These are phyloP conservation scores for Valencia hispanica DNA, from an alignment of 2,797 vertebrate genomes.

Conservation along the genomic window DNA sequence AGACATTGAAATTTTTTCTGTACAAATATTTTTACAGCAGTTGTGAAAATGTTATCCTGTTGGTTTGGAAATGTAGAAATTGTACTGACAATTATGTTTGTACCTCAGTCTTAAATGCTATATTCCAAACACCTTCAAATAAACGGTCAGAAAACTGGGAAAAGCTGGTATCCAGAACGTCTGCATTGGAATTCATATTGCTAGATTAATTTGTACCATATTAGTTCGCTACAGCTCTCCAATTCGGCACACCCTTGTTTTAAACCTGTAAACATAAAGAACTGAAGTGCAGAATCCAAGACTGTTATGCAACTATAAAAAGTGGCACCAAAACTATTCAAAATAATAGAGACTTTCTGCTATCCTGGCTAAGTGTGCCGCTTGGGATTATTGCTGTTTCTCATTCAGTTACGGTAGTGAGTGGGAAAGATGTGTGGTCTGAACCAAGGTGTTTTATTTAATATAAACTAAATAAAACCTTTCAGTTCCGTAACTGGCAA, in stretches of 20 bases:
- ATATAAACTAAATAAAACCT: neutral
- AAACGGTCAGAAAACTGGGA: no score
- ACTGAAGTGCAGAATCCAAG: neutral
- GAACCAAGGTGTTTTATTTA: neutral
- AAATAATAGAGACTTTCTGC: neutral
- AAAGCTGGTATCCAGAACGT: no score
- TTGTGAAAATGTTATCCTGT: no score
- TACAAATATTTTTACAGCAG: no score
- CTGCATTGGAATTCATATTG: neutral
- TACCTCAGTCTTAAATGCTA: no score
- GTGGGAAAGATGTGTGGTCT: neutral
- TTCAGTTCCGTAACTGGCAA: neutral
- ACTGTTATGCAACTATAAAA: neutral
- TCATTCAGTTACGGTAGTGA: neutral
- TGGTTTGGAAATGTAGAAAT: no score
- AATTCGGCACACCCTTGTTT: neutral
- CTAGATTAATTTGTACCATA: neutral
- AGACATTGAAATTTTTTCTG: no score
- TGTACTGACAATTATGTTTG: no score
- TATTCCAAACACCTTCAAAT: no score
- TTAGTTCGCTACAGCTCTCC: neutral
- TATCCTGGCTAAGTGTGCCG: neutral
- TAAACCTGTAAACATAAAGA: neutral
- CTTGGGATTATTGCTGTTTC: neutral
- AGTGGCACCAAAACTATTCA: neutral